Evolutionary conservation across 2,797 vertebrate species (phyloP), one percentile per base, ranked within the genome.

Genomic region (Chelidonichthys spinosus): DNA sequence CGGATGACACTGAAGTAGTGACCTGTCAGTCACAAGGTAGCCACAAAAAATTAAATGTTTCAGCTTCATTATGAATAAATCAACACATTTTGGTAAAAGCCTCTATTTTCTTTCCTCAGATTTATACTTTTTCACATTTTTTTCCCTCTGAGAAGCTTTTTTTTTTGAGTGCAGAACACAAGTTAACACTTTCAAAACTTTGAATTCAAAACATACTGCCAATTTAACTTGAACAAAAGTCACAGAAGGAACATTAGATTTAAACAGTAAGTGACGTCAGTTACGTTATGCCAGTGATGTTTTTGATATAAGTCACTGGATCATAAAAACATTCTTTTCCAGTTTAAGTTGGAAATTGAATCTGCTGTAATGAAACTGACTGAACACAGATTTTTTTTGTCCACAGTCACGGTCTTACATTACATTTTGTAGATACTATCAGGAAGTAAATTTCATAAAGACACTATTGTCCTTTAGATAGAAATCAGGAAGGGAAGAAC

Each of bases 391-490:
- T 35, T 37, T n/a, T 46, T 10, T 53, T 25, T 46, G 6, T 43
- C 32, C 44, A 36, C 35, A 10, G 47, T 46, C 11, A 10, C 8
- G 63, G 66, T 37, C 43, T 46, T 40, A 40, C 6, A 54, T 46
- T 40, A 40, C 6, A 54, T 63, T 58, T 25, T 73, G n/a, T 14
- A 44, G 60, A 71, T 67, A 47, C 40, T 11, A 61, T 70, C 36
- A 49, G 52, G 1, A 42, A 33, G 43, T 17, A 54, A 18, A 76
- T 66, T 58, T 53, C 4, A 76, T 76, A 39, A 37, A 70, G 44
- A 61, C 2, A 53, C 15, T 59, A 36, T 25, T 47, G 54, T 42
- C 13, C 44, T 54, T 0, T 15, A 11, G 36, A 62, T 58, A 58
- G 9, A 42, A 42, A 58, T 60, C 55, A 17, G 39, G 60, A 4